These are phyloP conservation scores for Turnix velox DNA, from an alignment of 2,113 vertebrate species.

Conservation along the genomic window DNA sequence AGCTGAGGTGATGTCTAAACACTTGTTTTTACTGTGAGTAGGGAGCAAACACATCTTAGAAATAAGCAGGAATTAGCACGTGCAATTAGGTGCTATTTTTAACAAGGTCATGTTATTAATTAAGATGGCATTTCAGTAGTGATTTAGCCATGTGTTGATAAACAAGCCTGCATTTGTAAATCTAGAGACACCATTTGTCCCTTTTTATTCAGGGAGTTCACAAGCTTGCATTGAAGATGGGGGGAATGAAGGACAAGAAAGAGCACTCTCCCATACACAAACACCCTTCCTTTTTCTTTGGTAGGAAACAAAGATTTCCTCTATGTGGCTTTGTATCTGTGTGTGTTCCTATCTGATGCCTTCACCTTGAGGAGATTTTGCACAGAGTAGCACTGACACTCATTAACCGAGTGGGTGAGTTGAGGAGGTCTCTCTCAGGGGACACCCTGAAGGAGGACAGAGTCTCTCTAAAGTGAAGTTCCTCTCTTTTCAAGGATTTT, in stretches of 20 bases:
- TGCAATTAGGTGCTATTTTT: slow-evolving; percentile 34
- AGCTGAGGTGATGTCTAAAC: slow-evolving; percentile 4
- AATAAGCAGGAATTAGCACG: slow-evolving; percentile 21
- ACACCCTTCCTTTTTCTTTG: neutral
- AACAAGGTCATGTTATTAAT: slow-evolving; percentile 46
- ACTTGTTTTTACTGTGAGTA: slow-evolving; percentile 1
- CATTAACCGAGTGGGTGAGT: neutral
- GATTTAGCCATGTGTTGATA: slow-evolving; percentile 8
- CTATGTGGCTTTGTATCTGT: neutral
- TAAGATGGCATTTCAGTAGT: slow-evolving; percentile 30
- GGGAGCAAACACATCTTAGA: slow-evolving; percentile 8
- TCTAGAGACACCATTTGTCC: neutral
- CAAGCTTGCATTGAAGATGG: neutral
- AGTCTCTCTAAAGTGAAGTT: neutral
- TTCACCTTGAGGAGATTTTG: slow-evolving; percentile 27
- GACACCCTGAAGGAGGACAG: neutral
- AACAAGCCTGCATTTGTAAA: neutral
- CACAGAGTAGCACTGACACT: neutral
- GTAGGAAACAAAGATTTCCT: neutral
- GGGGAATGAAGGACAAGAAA: neutral
- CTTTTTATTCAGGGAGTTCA: neutral
- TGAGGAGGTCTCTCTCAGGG: neutral
- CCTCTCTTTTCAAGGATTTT: neutral
- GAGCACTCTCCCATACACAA: neutral
- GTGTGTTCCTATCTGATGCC: neutral